phyloP scores from a whole-genome alignment of 2,797 vertebrate species.

The Oreonectes daqikongensis region DNA sequence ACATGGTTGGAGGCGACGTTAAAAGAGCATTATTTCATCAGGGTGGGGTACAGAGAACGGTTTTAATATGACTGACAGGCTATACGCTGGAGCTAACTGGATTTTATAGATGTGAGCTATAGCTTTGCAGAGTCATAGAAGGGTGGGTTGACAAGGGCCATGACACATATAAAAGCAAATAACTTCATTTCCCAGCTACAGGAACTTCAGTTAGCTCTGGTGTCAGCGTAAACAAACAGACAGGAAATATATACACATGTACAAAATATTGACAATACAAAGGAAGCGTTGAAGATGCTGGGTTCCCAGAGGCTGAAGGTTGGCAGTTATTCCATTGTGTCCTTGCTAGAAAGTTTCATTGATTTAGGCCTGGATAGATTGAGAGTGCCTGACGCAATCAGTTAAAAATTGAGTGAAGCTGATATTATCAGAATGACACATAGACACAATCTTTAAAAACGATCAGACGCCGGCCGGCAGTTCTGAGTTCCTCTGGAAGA shows the following conservation, averaged over 20 bases:
- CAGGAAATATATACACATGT: background rate
- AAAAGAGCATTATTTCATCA: background rate
- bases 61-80: background rate
- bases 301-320: slow-evolving; percentile 7
- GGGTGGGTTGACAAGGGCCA: background rate
- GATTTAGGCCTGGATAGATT: slow-evolving; percentile 36
- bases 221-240: background rate
- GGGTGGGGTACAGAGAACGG: background rate
- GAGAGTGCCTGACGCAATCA: slow-evolving; percentile 39
- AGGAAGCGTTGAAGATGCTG: background rate
- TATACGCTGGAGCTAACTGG: background rate
- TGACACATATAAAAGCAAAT: background rate
- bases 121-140: background rate
- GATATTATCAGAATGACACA: slow-evolving; percentile 42
- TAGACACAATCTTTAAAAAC: slow-evolving; percentile 25
- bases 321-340: slow-evolving; percentile 25
- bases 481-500: slow-evolving; percentile 16
- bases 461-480: slow-evolving; percentile 5
- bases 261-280: slow-evolving; percentile 1
- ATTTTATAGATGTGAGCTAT: background rate
- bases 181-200: background rate
- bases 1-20: background rate
- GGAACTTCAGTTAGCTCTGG: background rate
- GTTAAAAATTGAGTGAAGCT: slow-evolving; percentile 33
- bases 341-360: slow-evolving; percentile 44